Percentiles rank a stretch among this genome's conserved stretches.
Conservation (phyloP, 1,140 invertebrate species). For the Papilio machaon region DNA sequence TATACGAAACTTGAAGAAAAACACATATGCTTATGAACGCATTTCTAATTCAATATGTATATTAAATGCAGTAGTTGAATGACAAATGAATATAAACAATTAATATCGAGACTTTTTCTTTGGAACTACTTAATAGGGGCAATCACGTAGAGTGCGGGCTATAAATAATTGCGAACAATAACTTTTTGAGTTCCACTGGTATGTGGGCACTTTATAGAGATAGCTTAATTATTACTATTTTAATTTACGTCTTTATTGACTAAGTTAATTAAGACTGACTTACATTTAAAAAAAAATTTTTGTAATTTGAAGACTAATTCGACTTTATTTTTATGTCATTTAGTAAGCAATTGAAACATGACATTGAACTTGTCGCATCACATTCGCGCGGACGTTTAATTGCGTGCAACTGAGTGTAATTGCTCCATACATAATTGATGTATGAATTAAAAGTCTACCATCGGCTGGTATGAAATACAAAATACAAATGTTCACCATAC, state of each 20-base stretch:
- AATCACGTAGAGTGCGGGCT: neutral
- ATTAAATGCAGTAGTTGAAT: neutral
- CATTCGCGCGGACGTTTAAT: neutral
- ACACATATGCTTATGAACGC: neutral
- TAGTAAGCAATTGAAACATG: slow-evolving; percentile 46
- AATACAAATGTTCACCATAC: neutral
- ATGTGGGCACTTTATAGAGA: neutral
- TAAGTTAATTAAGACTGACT: neutral
- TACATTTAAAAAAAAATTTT: neutral
- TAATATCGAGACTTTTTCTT: neutral
- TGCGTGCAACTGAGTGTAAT: slow-evolving; percentile 13
- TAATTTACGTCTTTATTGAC: neutral
- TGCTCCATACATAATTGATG: slow-evolving; percentile 8
- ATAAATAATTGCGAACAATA: slow-evolving; percentile 17
- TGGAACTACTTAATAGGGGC: neutral
- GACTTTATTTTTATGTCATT: neutral
- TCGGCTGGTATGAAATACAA: neutral
- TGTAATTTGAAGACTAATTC: neutral
- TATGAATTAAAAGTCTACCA: neutral
- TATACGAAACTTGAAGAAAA: neutral
- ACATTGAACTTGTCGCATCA: slow-evolving; percentile 52
- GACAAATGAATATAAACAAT: neutral
- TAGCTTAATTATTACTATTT: neutral
- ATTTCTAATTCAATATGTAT: neutral
- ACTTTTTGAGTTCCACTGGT: neutral